Percentiles rank a stretch among this genome's conserved stretches.
Conservation (phyloP, 2,113 vertebrate species). For the Tiliqua scincoides region DNA sequence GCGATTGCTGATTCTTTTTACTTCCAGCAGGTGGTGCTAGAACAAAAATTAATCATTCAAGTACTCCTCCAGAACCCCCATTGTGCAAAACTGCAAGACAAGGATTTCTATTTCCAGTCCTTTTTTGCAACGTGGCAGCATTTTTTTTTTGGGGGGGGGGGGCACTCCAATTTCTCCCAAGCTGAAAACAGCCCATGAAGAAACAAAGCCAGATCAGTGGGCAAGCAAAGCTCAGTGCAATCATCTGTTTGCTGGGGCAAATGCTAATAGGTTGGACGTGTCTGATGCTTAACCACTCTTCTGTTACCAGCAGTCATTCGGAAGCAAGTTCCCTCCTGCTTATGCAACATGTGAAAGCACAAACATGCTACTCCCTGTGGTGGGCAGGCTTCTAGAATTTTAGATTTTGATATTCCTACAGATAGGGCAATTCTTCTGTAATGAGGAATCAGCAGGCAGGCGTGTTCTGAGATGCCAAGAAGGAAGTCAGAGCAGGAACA, state of each 20-base stretch:
- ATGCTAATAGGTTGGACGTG: not conserved
- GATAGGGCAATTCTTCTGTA: too few relatives aligned
- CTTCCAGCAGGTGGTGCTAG: conserved; percentile 3
- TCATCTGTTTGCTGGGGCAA: not conserved
- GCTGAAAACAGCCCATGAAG: not conserved
- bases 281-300: not conserved
- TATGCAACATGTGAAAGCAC: not conserved
- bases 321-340: not conserved
- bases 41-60: not conserved
- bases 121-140: not conserved
- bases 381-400: not conserved
- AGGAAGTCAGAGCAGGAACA: not conserved
- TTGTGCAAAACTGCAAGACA: not conserved
- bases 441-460: not conserved
- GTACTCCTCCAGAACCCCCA: not conserved
- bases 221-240: not conserved
- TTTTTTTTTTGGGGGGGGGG: not conserved
- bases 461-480: not conserved
- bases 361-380: not conserved
- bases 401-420: not conserved
- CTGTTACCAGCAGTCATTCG: not conserved
- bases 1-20: not conserved
- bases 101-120: not conserved
- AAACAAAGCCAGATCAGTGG: not conserved
- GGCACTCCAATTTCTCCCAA: not conserved